Conservation (phyloP, 2,113 vertebrate species). For the Ahaetulla prasina region DNA sequence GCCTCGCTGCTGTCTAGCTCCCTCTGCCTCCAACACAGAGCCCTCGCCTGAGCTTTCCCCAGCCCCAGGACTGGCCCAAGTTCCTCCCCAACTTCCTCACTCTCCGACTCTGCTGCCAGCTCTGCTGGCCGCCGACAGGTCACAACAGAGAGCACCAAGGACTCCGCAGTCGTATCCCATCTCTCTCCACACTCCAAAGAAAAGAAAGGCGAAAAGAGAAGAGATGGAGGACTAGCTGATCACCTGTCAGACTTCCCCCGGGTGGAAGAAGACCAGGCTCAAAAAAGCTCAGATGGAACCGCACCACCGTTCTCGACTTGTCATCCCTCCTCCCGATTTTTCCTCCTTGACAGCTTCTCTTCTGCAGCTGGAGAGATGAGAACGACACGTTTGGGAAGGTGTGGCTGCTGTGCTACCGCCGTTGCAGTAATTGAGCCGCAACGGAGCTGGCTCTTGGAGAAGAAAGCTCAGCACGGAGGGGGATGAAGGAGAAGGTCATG, state of each 20-base stretch:
- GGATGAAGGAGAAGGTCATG: background rate
- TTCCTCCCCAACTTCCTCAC: too few relatives aligned
- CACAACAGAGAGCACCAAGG: too few relatives aligned
- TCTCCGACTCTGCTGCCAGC: too few relatives aligned
- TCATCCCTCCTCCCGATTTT: background rate
- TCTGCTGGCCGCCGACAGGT: too few relatives aligned
- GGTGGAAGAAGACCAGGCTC: background rate
- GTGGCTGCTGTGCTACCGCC: conserved; percentile 34
- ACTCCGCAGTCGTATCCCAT: too few relatives aligned
- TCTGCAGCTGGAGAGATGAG: background rate
- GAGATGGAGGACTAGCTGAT: too few relatives aligned
- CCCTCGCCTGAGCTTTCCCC: too few relatives aligned
- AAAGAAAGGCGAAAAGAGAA: too few relatives aligned
- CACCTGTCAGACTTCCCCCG: background rate
- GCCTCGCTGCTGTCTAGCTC: too few relatives aligned
- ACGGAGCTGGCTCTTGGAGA: background rate
- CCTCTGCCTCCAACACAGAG: too few relatives aligned
- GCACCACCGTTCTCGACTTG: rapidly evolving
- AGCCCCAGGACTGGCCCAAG: too few relatives aligned
- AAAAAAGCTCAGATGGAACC: rapidly evolving
- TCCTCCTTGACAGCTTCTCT: conserved; percentile 26
- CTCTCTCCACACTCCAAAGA: too few relatives aligned
- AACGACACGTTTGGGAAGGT: conserved; percentile 30
- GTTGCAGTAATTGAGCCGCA: background rate
- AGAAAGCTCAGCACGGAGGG: background rate